Evolutionary conservation across 2,888 invertebrate species (phyloP), one percentile per base, ranked within the genome.

Genomic region (Dascillus cervinus): DNA sequence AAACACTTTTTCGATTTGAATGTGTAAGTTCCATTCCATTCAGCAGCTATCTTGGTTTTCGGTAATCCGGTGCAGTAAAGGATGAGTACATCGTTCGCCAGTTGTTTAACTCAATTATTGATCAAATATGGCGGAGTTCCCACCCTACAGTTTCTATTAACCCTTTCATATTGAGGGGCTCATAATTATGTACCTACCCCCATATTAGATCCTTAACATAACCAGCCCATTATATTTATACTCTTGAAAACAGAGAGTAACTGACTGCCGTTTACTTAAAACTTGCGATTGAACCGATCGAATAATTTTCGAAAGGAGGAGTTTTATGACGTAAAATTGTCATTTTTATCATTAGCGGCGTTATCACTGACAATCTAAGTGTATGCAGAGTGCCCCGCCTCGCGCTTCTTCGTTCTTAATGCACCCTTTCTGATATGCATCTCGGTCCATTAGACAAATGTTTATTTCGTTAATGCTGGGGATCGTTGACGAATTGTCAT

Each of bases 21-120:
- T n/a, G n/a, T n/a, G n/a, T n/a, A n/a, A n/a, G n/a, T n/a, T n/a
- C n/a, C n/a, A n/a, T n/a, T n/a, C n/a, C n/a, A n/a, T n/a, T n/a
- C n/a, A n/a, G n/a, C n/a, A n/a, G n/a, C n/a, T 39, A 29, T 39
- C 32, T 35, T 35, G 22, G 29, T 29, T 26, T 34, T 35, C 35
- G 22, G 24, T 29, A 35, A 31, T 30, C 31, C 25, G 38, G 30
- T 33, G 26, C 48, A 48, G 49, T 44, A 50, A 54, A 49, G 54
- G 56, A 55, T 57, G 57, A 60, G 57, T 53, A 59, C 56, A 57
- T 58, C 58, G 58, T 62, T 61, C 59, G 58, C 56, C 60, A 62
- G 64, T 63, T 62, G 62, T 61, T 63, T 61, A 63, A 64, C 62
- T 64, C 61, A 64, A 65, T 65, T 65, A 65, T 65, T 63, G 65